Conservation (phyloP, 2,113 vertebrate species). For the Heteronetta atricapilla region DNA sequence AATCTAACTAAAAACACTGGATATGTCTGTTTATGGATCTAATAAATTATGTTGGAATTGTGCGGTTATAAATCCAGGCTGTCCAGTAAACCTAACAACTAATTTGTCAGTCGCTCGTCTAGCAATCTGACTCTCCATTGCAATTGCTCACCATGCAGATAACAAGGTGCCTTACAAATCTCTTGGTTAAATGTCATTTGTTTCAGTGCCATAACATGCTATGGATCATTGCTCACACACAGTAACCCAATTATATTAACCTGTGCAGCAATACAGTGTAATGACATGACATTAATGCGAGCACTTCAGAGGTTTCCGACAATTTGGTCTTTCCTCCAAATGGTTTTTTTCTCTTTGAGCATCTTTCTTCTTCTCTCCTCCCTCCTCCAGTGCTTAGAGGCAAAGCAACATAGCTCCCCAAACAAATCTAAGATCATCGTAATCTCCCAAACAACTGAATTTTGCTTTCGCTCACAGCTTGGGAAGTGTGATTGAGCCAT, state of each 20-base stretch:
- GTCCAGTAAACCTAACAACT: conserved; percentile 85
- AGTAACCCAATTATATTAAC: conserved; percentile 87
- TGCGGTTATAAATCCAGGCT: conserved; percentile 82
- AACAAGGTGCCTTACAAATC: conserved; percentile 84
- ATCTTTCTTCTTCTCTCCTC: not conserved
- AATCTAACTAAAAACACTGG: conserved; percentile 79
- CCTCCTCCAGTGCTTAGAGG: conserved; percentile 19
- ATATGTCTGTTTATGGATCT: conserved; percentile 81
- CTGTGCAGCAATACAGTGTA: conserved; percentile 80
- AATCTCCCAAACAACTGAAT: conserved; percentile 1
- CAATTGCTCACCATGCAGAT: conserved; percentile 83
- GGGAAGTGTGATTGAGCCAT: not conserved
- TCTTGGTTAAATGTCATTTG: conserved; percentile 88
- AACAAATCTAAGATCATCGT: not conserved
- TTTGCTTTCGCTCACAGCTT: not conserved
- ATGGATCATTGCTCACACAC: conserved; percentile 85
- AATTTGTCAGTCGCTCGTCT: conserved; percentile 83
- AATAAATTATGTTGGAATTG: conserved; percentile 83
- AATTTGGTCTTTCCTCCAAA: conserved; percentile 56
- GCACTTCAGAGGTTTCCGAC: conserved; percentile 71
- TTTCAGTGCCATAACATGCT: conserved; percentile 84
- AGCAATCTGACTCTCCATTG: conserved; percentile 73
- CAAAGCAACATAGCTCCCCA: conserved; percentile 23
- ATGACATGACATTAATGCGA: conserved; percentile 82
- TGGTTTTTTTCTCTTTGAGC: conserved; percentile 49